These are phyloP conservation scores for Fragum sueziense DNA, from an alignment of 2,888 invertebrate genomes.

Conservation along the genomic window DNA sequence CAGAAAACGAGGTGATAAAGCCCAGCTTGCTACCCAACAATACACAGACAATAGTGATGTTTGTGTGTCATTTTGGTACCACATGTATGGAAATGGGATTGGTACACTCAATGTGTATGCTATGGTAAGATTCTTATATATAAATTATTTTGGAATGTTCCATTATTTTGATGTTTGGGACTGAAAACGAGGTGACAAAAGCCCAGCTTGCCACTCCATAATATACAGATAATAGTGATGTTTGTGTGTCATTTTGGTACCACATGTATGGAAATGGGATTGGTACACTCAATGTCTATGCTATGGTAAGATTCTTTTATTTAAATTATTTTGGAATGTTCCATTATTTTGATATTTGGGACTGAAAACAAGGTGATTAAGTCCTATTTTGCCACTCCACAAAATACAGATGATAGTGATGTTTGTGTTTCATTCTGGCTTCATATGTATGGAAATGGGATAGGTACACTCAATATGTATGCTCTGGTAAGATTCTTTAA, in stretches of 20 bases:
- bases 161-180: background rate
- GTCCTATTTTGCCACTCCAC: slow-evolving; percentile 67
- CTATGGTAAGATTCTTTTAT: slow-evolving; percentile 59
- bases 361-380: slow-evolving; percentile 83
- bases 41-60: slow-evolving; percentile 62
- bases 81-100: slow-evolving; percentile 73
- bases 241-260: slow-evolving; percentile 75
- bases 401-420: slow-evolving; percentile 58
- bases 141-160: background rate
- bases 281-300: slow-evolving; percentile 73
- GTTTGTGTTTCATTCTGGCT: slow-evolving; percentile 74
- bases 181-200: too few relatives aligned
- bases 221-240: slow-evolving; percentile 59
- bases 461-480: slow-evolving; percentile 74
- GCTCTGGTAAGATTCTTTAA: slow-evolving; percentile 60
- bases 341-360: background rate
- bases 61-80: slow-evolving; percentile 75
- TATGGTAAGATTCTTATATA: slow-evolving; percentile 57
- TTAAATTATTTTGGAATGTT: background rate
- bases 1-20: slow-evolving; percentile 83
- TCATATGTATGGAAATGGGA: slow-evolving; percentile 73
- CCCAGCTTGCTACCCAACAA: slow-evolving; percentile 63
- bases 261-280: slow-evolving; percentile 74
- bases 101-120: slow-evolving; percentile 74
- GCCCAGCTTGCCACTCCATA: slow-evolving; percentile 65